Evolutionary conservation across 2,888 invertebrate species (phyloP), one percentile per base, ranked within the genome.

Genomic region (Rhaphigaster nebulosa): DNA sequence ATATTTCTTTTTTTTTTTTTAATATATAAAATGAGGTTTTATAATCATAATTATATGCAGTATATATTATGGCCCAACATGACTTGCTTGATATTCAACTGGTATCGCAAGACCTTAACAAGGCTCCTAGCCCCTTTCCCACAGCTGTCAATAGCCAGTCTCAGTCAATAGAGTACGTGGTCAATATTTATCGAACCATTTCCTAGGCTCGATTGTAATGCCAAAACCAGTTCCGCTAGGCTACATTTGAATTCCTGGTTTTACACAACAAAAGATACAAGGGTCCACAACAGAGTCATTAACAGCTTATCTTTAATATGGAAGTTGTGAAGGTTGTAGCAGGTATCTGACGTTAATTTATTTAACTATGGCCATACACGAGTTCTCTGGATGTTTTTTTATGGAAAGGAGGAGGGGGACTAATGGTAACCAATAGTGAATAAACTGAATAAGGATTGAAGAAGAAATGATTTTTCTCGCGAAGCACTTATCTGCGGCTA

Each of bases 221-320:
- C 70, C 70, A 70, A 70, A 70, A 70, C 34, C 70, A 70, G 70
- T 70, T 70, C 70, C 70, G 70, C 70, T 70, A 70, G 70, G 70
- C 34, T 34, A 70, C 34, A 34, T 70, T 70, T 70, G 70, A 70
- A 70, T 70, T 70, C 70, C 70, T 70, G 34, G 70, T 70, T 70
- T 70, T 70, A 70, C 70, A 70, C 70, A 70, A 70, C 70, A 70
- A 70, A 70, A 70, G 70, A 1, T 10, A 70, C 70, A 70, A 70
- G 70, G 18, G 70, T 20, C 70, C 34, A 70, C 70, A 70, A 34
- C 70, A 70, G 70, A 34, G 34, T 70, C 70, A 70, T 70, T 70
- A 70, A 12, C 70, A 70, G 70, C 70, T 70, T 70, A 70, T 70
- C 70, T 70, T 70, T 70, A 70, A 70, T 70, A 70, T 70, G 70